Evolutionary conservation across 2,797 vertebrate species (phyloP).

Genomic region (Epinephelus malabaricus): DNA sequence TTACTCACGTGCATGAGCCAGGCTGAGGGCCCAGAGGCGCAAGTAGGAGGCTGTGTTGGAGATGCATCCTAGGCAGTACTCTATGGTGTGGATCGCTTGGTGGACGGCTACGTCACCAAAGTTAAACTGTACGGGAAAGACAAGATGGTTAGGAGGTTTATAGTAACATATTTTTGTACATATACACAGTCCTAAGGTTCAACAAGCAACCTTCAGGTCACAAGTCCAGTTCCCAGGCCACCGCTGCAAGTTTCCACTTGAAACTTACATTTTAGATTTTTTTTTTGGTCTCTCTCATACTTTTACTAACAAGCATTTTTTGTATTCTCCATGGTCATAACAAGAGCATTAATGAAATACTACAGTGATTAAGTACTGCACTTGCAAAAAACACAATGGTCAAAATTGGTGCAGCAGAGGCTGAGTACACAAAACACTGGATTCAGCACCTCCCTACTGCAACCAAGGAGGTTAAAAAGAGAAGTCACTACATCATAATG

Average conservation of each 20-base stretch:
- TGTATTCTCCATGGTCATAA: background rate
- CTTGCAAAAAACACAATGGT: background rate
- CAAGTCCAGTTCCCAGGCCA: background rate
- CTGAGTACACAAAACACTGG: background rate
- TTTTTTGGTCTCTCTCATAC: too few species aligned
- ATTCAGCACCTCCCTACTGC: background rate
- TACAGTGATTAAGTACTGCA: background rate
- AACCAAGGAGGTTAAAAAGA: background rate
- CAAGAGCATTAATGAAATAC: background rate
- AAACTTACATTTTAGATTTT: background rate
- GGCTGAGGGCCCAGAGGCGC: constrained; percentile 80
- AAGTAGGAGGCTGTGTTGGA: constrained; percentile 84
- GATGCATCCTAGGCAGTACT: constrained; percentile 97
- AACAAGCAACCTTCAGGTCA: background rate
- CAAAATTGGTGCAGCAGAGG: background rate
- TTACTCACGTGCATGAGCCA: constrained; percentile 82
- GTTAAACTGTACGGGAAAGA: constrained; percentile 88
- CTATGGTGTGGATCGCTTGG: constrained; percentile 98
- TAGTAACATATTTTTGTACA: background rate
- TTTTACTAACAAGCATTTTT: too few species aligned
- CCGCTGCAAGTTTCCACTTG: background rate
- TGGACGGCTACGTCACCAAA: constrained; percentile 94
- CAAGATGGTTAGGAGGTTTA: background rate
- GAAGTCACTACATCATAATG: too few species aligned
- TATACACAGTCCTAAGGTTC: background rate